phyloP scores from a whole-genome alignment of 2,797 vertebrate species.

The Aselliscus stoliczkanus region DNA sequence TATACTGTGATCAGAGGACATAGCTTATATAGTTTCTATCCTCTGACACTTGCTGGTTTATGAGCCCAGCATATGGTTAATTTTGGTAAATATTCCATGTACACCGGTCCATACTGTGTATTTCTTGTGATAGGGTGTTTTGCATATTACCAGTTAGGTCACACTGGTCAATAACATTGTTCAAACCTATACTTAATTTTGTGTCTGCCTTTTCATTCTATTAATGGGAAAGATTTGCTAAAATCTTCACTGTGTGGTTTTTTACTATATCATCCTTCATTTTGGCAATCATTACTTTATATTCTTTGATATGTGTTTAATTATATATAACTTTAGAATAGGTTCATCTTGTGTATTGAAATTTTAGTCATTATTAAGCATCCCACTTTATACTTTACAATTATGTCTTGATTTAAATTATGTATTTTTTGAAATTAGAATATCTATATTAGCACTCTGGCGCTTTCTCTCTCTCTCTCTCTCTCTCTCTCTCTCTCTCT shows the following conservation, averaged over 20 bases:
- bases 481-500: background rate
- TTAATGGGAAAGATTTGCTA: background rate
- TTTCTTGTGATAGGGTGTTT: background rate
- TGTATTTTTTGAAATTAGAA: background rate
- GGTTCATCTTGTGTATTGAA: background rate
- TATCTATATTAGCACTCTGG: background rate
- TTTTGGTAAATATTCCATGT: background rate
- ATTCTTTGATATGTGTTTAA: background rate
- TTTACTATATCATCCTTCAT: background rate
- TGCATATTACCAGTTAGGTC: background rate
- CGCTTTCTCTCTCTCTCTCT: too few relatives aligned
- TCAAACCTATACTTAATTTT: background rate
- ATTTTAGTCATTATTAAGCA: background rate
- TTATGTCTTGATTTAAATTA: background rate
- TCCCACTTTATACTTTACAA: background rate
- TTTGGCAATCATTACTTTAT: background rate
- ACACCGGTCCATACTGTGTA: rapidly evolving
- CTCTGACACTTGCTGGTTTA: background rate
- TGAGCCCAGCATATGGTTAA: rapidly evolving
- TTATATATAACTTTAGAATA: background rate
- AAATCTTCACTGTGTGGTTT: background rate
- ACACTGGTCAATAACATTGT: background rate
- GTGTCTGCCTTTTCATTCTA: background rate
- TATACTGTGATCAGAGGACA: background rate
- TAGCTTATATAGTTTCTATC: background rate